These are phyloP conservation scores for Graphium colonna DNA, from an alignment of 2,888 invertebrate genomes.

Conservation along the genomic window DNA sequence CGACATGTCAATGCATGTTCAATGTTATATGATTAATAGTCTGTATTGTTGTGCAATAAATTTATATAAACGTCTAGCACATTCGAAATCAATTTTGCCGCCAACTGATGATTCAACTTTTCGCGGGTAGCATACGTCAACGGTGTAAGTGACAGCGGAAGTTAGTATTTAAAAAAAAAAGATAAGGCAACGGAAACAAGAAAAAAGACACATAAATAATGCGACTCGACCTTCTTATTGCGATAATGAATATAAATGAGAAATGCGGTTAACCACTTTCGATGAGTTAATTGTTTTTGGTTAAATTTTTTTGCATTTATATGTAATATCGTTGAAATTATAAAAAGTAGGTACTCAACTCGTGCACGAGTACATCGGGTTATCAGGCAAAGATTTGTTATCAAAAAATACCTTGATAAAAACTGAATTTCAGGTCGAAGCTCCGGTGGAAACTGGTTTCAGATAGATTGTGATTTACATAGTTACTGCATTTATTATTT, in stretches of 20 bases:
- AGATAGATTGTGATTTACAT: background rate
- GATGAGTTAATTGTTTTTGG: too few species aligned
- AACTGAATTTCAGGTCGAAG: background rate
- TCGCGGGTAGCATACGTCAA: too few species aligned
- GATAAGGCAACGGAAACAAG: background rate
- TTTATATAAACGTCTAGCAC: background rate
- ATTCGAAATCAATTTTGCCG: too few species aligned
- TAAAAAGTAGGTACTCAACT: background rate
- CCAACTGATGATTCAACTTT: too few species aligned
- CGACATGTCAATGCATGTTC: constrained; percentile 9
- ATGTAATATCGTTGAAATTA: too few species aligned
- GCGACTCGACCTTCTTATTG: background rate
- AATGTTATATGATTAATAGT: constrained; percentile 8
- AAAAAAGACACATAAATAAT: background rate
- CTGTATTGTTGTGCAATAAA: constrained; percentile 7
- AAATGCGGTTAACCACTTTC: background rate
- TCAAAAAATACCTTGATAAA: background rate
- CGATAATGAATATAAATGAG: background rate
- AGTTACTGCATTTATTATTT: background rate
- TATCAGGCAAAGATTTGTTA: background rate
- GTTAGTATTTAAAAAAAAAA: background rate
- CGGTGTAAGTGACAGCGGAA: background rate
- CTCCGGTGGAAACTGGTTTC: background rate
- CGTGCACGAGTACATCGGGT: too few species aligned
- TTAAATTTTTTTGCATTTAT: too few species aligned